These are phyloP conservation scores for Pipistrellus pipistrellus DNA, from an alignment of 2,797 vertebrate genomes.

Conservation along the genomic window DNA sequence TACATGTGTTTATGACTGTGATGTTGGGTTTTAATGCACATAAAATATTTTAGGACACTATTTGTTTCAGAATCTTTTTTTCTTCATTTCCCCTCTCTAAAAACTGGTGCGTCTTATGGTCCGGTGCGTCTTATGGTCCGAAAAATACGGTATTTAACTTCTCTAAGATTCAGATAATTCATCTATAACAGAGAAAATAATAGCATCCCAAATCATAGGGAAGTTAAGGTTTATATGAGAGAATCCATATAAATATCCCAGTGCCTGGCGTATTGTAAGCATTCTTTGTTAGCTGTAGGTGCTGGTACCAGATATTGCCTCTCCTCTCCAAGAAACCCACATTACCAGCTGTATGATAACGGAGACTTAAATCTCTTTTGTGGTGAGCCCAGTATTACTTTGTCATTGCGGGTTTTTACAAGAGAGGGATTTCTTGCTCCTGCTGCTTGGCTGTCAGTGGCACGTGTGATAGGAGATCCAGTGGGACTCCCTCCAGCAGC, in stretches of 20 bases:
- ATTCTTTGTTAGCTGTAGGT: background rate
- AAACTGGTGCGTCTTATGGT: too few species aligned
- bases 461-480: too few species aligned
- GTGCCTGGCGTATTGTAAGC: background rate
- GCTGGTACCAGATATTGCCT: too few species aligned
- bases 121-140: too few species aligned
- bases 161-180: background rate
- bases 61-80: too few species aligned
- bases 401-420: background rate
- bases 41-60: too few species aligned
- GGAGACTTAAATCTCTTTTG: background rate
- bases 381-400: background rate
- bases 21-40: too few species aligned
- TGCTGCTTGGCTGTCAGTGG: background rate
- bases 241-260: background rate
- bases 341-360: background rate
- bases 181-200: background rate
- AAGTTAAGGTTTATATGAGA: background rate
- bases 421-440: background rate
- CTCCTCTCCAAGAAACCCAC: background rate
- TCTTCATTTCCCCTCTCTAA: too few species aligned
- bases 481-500: background rate
- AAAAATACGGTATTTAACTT: conserved; percentile 24
- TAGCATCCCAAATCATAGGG: background rate
- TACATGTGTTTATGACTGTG: too few species aligned